Evolutionary conservation across 2,113 vertebrate genomes (phyloP).

Genomic region (Hemichromis elongatus): DNA sequence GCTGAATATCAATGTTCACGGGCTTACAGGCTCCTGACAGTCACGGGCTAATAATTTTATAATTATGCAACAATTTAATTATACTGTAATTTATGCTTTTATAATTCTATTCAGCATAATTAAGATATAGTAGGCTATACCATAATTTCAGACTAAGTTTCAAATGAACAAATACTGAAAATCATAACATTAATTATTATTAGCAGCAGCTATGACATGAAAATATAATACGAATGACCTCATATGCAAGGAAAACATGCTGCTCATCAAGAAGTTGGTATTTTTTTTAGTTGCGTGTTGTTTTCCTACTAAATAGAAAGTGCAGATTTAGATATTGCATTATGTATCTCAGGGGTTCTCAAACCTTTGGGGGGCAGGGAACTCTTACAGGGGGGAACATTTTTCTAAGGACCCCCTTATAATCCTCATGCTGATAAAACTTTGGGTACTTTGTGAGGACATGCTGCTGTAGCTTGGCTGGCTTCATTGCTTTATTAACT

Average conservation of each 20-base stretch:
- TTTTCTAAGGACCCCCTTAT: background rate
- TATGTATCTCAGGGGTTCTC: background rate
- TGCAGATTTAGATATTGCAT: background rate
- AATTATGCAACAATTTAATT: background rate
- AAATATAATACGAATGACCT: background rate
- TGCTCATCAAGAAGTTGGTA: background rate
- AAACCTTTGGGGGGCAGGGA: background rate
- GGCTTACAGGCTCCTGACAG: background rate
- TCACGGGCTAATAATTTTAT: background rate
- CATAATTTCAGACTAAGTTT: background rate
- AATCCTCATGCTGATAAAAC: background rate
- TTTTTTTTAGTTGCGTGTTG: background rate
- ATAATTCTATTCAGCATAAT: background rate
- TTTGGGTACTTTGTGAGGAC: background rate
- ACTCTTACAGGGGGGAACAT: rapidly evolving
- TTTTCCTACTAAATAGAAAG: background rate
- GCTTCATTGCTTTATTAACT: background rate
- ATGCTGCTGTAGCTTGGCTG: background rate
- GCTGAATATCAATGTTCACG: background rate
- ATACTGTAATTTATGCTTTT: background rate
- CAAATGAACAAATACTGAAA: background rate
- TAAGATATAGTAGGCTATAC: background rate
- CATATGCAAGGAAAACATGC: background rate
- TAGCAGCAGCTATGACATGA: background rate
- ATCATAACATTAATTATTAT: background rate